Conservation (phyloP, 2,113 vertebrate genomes). For the Malurus cyaneus region DNA sequence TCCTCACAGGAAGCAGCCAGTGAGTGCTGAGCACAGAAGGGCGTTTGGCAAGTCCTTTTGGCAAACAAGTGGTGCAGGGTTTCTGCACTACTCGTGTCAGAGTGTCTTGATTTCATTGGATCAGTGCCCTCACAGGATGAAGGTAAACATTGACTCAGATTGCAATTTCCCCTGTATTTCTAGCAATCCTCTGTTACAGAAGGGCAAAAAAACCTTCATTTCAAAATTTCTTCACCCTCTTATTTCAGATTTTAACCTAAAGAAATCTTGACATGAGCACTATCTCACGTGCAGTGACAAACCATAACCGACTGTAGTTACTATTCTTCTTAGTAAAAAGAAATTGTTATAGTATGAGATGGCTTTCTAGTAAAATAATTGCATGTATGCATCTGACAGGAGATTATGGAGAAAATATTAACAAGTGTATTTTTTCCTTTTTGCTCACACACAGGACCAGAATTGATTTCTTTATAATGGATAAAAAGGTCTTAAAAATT, state of each 20-base stretch:
- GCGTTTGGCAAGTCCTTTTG: neutral
- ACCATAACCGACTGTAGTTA: neutral
- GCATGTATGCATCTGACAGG: neutral
- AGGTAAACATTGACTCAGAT: neutral
- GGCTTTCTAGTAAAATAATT: neutral
- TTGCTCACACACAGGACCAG: neutral
- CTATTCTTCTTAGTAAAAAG: neutral
- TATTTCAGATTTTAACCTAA: neutral
- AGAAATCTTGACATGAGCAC: neutral
- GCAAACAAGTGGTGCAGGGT: neutral
- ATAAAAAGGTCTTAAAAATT: neutral
- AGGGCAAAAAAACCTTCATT: neutral
- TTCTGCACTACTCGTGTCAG: fast-evolving
- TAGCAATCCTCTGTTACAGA: neutral
- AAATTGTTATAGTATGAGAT: neutral
- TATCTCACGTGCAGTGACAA: neutral
- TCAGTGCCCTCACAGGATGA: neutral
- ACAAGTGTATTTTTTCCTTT: neutral
- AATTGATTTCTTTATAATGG: neutral
- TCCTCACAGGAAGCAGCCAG: neutral
- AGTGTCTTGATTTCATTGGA: fast-evolving
- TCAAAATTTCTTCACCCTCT: neutral
- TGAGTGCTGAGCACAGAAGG: neutral
- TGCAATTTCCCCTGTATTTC: neutral
- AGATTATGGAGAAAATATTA: neutral